phyloP scores from a whole-genome alignment of 2,797 vertebrate species.

The Streptopelia turtur region DNA sequence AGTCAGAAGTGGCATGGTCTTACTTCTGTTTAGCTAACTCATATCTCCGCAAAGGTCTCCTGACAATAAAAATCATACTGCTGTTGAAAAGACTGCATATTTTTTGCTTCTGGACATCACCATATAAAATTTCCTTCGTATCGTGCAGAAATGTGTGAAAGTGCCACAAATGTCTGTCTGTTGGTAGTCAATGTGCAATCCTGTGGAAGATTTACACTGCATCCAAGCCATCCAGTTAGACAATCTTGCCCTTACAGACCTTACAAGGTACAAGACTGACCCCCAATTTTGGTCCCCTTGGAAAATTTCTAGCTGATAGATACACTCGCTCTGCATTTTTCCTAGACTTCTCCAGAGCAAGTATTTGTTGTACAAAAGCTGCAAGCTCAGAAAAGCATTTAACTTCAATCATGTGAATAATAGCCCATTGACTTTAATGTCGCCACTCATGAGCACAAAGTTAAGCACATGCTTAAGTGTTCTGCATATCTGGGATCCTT shows the following conservation, averaged over 20 bases:
- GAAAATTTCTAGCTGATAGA: neutral
- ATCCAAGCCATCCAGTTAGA: neutral
- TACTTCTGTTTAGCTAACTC: neutral
- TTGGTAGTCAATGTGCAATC: neutral
- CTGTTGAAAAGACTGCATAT: neutral
- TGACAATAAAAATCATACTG: neutral
- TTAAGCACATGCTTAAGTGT: constrained; percentile 38
- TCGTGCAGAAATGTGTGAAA: neutral
- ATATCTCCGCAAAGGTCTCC: neutral
- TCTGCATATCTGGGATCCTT: constrained; percentile 17
- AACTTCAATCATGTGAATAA: constrained; percentile 38
- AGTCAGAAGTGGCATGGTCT: neutral
- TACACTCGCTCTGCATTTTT: neutral
- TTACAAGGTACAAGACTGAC: neutral
- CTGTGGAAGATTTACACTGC: neutral
- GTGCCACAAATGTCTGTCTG: neutral
- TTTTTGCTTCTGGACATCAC: neutral
- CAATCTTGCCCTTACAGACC: neutral
- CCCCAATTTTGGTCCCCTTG: neutral
- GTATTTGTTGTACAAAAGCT: constrained; percentile 8
- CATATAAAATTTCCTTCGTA: neutral
- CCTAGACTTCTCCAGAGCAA: neutral
- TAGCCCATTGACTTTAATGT: constrained; percentile 59
- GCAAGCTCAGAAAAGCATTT: constrained; percentile 27
- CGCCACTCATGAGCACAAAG: constrained; percentile 20